phyloP scores from a whole-genome alignment of 2,113 vertebrate species.

The Pachyramphus minor region DNA sequence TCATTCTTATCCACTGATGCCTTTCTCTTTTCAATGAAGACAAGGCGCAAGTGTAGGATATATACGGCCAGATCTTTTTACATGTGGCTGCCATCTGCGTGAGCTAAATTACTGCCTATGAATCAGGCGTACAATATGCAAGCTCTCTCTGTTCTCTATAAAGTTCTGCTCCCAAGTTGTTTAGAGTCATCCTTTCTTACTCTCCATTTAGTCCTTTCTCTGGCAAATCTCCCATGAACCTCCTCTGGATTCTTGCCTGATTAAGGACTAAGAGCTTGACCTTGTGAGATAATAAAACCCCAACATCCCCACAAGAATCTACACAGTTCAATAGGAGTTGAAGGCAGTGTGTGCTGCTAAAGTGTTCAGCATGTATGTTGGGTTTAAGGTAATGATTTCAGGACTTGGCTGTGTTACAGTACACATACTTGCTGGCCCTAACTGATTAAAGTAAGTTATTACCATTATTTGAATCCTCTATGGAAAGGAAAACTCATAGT shows the following conservation, averaged over 20 bases:
- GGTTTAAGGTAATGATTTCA: conserved; percentile 40
- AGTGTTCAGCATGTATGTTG: neutral
- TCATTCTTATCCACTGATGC: neutral
- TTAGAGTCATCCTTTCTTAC: conserved; percentile 39
- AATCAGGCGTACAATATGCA: conserved; percentile 12
- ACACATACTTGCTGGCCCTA: conserved; percentile 1
- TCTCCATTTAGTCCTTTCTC: conserved; percentile 23
- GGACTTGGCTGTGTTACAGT: conserved; percentile 31
- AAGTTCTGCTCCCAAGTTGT: conserved; percentile 34
- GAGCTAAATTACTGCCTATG: conserved; percentile 18
- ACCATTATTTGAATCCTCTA: neutral
- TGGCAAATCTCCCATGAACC: conserved; percentile 6
- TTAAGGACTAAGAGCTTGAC: conserved; percentile 33
- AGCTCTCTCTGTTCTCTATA: neutral
- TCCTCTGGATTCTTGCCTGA: conserved; percentile 46
- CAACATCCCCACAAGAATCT: neutral
- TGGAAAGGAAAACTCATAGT: neutral
- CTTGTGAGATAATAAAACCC: conserved; percentile 33
- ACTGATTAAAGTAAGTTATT: conserved; percentile 49
- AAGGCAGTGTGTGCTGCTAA: neutral
- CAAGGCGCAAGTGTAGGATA: neutral
- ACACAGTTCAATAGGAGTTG: neutral
- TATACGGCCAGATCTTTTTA: neutral
- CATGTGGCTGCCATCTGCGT: conserved; percentile 49
- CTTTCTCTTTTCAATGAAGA: neutral